Conservation (phyloP, 2,113 vertebrate species). For the Eira barbara region DNA sequence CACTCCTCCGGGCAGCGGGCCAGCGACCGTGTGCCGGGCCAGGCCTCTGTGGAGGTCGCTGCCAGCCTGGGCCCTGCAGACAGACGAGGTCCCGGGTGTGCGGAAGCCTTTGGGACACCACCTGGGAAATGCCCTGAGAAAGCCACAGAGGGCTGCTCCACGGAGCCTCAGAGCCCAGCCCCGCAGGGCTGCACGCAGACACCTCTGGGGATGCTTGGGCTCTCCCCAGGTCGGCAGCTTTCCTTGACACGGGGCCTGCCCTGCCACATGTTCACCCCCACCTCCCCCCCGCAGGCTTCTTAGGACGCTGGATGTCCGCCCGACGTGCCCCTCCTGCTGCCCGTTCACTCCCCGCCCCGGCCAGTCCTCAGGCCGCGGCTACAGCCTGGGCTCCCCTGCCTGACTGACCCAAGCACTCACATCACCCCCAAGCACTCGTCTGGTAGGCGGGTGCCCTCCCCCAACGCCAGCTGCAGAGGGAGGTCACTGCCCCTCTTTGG, state of each 20-base stretch:
- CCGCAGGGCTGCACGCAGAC: rapidly evolving
- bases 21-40: rapidly evolving
- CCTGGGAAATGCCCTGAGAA: background rate
- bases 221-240: background rate
- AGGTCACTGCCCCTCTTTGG: background rate
- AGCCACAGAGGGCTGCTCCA: rapidly evolving
- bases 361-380: rapidly evolving
- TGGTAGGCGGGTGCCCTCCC: background rate
- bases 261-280: background rate
- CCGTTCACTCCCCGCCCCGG: background rate
- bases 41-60: background rate
- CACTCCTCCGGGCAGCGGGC: background rate
- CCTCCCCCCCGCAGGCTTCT: background rate
- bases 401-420: rapidly evolving
- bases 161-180: background rate
- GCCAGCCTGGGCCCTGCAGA: background rate
- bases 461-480: background rate
- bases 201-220: rapidly evolving
- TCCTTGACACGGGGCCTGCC: rapidly evolving
- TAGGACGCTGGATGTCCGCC: rapidly evolving
- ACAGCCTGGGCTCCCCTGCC: background rate
- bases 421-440: background rate
- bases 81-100: background rate
- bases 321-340: background rate
- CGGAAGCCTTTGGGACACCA: background rate